Evolutionary conservation across 2,113 vertebrate species (phyloP).

Genomic region (Leucopternis melanops): DNA sequence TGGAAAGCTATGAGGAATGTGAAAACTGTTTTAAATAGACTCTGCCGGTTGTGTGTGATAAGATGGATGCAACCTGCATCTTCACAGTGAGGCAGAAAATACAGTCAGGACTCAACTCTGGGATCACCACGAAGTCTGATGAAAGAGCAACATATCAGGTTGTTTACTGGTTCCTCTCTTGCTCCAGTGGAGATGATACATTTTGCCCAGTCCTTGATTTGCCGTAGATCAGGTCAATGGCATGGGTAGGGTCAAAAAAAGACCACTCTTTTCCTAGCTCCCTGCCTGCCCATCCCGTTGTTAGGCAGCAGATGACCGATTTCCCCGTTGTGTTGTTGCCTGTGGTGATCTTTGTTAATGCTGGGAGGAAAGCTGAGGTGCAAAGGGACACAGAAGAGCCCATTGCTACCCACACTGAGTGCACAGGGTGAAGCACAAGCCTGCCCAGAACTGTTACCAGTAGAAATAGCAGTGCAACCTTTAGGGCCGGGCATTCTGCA

Average conservation of each 20-base stretch:
- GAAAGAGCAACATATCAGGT: neutral
- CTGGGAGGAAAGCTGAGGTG: neutral
- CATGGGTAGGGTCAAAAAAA: neutral
- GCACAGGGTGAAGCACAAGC: neutral
- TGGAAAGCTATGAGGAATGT: neutral
- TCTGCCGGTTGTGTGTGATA: neutral
- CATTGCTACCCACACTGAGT: neutral
- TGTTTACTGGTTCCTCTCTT: neutral
- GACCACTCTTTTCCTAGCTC: neutral
- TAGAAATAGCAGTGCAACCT: neutral
- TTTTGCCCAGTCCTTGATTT: neutral
- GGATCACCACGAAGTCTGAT: neutral
- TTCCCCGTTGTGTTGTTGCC: neutral
- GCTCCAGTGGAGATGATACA: neutral
- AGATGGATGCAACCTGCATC: neutral
- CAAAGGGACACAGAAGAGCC: neutral
- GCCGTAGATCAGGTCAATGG: neutral
- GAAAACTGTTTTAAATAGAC: neutral
- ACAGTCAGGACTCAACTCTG: neutral
- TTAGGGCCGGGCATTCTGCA: neutral
- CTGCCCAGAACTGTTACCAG: neutral
- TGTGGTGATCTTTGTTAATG: neutral
- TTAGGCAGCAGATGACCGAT: neutral
- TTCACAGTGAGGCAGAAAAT: neutral
- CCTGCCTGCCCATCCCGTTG: neutral